Evolutionary conservation across 2,888 invertebrate genomes (phyloP).

Genomic region (Chymomyza caudatula): DNA sequence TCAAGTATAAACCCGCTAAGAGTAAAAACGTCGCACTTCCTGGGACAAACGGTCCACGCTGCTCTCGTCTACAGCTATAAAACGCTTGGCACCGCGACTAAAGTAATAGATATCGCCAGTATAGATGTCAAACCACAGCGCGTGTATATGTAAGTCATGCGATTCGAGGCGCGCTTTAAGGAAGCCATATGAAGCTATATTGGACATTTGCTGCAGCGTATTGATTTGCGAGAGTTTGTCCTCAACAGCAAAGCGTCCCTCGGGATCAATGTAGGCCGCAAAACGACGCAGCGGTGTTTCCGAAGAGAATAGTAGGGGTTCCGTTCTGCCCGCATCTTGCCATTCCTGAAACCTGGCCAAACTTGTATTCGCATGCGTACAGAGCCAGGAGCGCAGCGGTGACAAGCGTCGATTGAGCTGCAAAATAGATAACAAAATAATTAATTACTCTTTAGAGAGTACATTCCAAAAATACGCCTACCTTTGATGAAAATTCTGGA

Average conservation of each 20-base stretch:
- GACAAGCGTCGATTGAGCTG: conserved; percentile 89
- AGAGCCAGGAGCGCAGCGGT: conserved; percentile 94
- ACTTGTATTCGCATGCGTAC: conserved; percentile 90
- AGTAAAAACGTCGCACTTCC: conserved; percentile 90
- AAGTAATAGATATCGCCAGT: conserved; percentile 97
- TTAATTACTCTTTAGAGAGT: not conserved
- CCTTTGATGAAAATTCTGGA: conserved; percentile 85
- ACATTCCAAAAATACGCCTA: conserved; percentile 63
- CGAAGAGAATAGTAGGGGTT: conserved; percentile 90
- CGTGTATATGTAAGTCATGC: conserved; percentile 92
- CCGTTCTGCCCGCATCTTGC: conserved; percentile 80
- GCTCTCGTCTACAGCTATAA: conserved; percentile 91
- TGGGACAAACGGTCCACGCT: conserved; percentile 85
- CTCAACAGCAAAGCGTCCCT: conserved; percentile 90
- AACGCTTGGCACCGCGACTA: conserved; percentile 90
- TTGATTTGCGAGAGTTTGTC: conserved; percentile 98
- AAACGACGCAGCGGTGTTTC: conserved; percentile 93
- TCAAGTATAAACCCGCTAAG: conserved; percentile 77
- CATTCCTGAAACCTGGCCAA: conserved; percentile 89
- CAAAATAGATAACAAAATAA: not conserved
- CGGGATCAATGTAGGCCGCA: conserved; percentile 96
- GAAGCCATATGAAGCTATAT: conserved; percentile 95
- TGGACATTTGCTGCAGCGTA: conserved; percentile 93
- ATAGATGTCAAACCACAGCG: conserved; percentile 98
- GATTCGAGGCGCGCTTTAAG: conserved; percentile 88